Conservation (phyloP, 2,888 invertebrate species). For the Amblyjoppa fuscipennis region DNA sequence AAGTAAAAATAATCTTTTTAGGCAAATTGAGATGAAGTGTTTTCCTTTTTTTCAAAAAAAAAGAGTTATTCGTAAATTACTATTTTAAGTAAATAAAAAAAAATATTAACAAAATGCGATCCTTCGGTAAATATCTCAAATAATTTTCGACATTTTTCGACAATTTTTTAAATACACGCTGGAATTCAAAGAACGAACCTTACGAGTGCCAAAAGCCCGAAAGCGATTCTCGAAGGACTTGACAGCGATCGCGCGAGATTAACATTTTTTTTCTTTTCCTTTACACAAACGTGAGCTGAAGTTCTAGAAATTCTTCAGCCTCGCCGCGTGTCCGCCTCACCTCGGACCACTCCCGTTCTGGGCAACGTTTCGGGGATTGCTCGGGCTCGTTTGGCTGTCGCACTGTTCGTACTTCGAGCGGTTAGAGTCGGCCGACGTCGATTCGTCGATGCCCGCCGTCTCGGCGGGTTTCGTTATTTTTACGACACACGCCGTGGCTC, state of each 20-base stretch:
- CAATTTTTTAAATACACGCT: too few species aligned
- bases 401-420: conserved; percentile 17
- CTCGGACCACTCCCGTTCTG: conserved; percentile 30
- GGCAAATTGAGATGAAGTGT: too few species aligned
- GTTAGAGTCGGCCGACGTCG: conserved; percentile 50
- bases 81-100: too few species aligned
- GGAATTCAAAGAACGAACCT: too few species aligned
- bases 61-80: too few species aligned
- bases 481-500: conserved; percentile 71
- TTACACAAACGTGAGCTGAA: background rate
- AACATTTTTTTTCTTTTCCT: background rate
- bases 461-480: conserved; percentile 71
- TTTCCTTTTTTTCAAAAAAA: too few species aligned
- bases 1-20: background rate
- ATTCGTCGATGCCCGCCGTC: conserved; percentile 70
- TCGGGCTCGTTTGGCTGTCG: conserved; percentile 40
- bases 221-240: too few species aligned
- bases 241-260: too few species aligned
- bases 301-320: background rate
- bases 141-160: too few species aligned
- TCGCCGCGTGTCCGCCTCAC: background rate
- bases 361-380: conserved; percentile 36
- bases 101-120: too few species aligned
- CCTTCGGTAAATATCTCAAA: background rate
- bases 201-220: too few species aligned